Conservation (phyloP, 2,113 vertebrate genomes). For the Lycaon pictus region DNA sequence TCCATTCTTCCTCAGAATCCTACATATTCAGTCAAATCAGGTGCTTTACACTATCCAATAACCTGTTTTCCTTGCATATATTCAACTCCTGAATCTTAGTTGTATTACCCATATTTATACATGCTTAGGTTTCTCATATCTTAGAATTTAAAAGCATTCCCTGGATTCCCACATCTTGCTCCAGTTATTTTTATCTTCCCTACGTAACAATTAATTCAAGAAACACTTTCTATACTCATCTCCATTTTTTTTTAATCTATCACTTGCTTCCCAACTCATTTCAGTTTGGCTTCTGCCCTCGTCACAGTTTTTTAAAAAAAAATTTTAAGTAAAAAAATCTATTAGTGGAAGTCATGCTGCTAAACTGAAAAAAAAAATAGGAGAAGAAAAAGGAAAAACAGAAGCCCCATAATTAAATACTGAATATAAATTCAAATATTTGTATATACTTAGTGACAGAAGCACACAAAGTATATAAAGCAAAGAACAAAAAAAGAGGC, state of each 20-base stretch:
- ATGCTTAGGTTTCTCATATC: neutral
- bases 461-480: neutral
- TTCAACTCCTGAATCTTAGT: neutral
- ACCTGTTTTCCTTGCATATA: neutral
- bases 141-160: neutral
- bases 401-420: neutral
- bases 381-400: neutral
- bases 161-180: neutral
- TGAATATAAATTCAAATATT: neutral
- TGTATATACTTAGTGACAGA: neutral
- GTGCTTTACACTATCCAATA: neutral
- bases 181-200: neutral
- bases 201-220: neutral
- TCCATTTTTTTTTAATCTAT: neutral
- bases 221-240: neutral
- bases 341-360: neutral
- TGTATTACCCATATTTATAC: neutral
- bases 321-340: neutral
- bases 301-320: neutral
- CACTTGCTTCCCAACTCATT: neutral
- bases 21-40: neutral
- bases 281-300: neutral
- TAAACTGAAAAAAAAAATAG: neutral
- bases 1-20: neutral
- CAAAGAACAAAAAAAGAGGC: neutral